These are phyloP conservation scores for Oncorhynchus gorbuscha DNA, from an alignment of 2,113 vertebrate genomes.

Conservation along the genomic window DNA sequence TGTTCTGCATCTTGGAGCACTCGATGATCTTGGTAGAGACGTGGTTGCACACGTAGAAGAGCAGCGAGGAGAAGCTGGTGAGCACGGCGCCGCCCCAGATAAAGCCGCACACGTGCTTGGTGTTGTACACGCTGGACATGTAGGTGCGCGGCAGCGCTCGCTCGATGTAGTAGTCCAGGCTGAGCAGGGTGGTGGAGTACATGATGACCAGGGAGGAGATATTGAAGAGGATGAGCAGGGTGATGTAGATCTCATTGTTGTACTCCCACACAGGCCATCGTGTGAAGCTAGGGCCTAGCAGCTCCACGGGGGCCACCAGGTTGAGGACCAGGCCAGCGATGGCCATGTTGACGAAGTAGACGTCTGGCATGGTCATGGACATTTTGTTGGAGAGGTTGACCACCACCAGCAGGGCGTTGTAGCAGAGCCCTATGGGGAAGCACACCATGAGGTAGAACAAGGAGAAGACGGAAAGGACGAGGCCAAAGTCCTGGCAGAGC, in stretches of 20 bases:
- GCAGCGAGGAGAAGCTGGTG: slow-evolving; percentile 93
- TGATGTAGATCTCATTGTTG: slow-evolving; percentile 87
- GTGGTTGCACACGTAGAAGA: slow-evolving; percentile 94
- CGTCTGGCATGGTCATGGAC: slow-evolving; percentile 96
- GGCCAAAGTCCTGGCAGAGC: slow-evolving; percentile 88
- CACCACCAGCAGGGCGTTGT: slow-evolving; percentile 87
- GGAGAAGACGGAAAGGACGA: slow-evolving; percentile 85
- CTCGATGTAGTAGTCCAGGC: slow-evolving; percentile 95
- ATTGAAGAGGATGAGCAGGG: slow-evolving; percentile 92
- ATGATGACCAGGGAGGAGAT: slow-evolving; percentile 90
- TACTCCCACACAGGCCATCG: slow-evolving; percentile 88
- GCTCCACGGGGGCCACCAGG: slow-evolving; percentile 83
- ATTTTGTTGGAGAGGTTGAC: slow-evolving; percentile 92
- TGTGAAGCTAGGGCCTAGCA: slow-evolving; percentile 84
- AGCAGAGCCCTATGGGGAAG: slow-evolving; percentile 90
- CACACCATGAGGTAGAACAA: slow-evolving; percentile 91
- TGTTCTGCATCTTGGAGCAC: slow-evolving; percentile 95
- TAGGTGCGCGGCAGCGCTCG: slow-evolving; percentile 91
- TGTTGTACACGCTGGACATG: slow-evolving; percentile 97
- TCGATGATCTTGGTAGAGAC: slow-evolving; percentile 90
- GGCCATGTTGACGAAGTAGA: slow-evolving; percentile 97
- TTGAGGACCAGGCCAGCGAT: slow-evolving; percentile 91
- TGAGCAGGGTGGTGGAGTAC: slow-evolving; percentile 94
- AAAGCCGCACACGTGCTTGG: slow-evolving; percentile 93
- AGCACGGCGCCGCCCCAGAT: slow-evolving; percentile 97